These are phyloP conservation scores for Ascaphus truei DNA, from an alignment of 2,113 vertebrate species.

Conservation along the genomic window DNA sequence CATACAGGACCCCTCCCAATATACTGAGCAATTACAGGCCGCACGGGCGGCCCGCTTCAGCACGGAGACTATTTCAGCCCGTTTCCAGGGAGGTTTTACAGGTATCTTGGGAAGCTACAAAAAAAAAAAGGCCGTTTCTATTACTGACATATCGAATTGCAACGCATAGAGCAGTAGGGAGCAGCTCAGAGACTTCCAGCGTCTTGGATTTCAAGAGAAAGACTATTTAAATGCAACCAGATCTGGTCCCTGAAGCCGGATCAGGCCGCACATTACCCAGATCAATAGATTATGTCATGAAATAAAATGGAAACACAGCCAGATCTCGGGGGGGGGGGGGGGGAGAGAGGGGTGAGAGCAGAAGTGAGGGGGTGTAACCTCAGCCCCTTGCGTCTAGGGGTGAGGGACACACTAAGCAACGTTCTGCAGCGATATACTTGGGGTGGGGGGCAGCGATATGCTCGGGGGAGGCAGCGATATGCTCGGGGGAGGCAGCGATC, in stretches of 20 bases:
- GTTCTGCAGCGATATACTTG: too few species aligned
- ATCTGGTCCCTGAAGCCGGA: not conserved
- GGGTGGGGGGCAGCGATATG: too few species aligned
- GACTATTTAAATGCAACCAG: conserved; percentile 2
- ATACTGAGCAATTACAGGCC: too few species aligned
- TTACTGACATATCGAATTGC: not conserved
- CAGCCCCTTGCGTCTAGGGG: too few species aligned
- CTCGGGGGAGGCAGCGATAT: too few species aligned
- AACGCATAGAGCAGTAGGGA: not conserved
- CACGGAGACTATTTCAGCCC: too few species aligned
- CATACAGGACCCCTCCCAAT: too few species aligned
- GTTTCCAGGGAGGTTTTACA: not conserved
- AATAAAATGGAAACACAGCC: not conserved
- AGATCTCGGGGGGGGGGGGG: not conserved
- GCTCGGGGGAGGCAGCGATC: too few species aligned
- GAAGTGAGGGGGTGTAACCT: too few species aligned
- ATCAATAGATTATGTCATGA: not conserved
- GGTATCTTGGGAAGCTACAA: not conserved
- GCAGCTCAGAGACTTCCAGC: not conserved
- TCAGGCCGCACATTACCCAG: not conserved
- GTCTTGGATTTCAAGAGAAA: conserved; percentile 6
- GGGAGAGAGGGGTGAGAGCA: not conserved
- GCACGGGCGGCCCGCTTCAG: too few species aligned
- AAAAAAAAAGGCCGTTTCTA: too few species aligned
- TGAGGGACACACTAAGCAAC: too few species aligned